phyloP scores from a whole-genome alignment of 2,888 invertebrate species.

The Sphaerophoria taeniata region DNA sequence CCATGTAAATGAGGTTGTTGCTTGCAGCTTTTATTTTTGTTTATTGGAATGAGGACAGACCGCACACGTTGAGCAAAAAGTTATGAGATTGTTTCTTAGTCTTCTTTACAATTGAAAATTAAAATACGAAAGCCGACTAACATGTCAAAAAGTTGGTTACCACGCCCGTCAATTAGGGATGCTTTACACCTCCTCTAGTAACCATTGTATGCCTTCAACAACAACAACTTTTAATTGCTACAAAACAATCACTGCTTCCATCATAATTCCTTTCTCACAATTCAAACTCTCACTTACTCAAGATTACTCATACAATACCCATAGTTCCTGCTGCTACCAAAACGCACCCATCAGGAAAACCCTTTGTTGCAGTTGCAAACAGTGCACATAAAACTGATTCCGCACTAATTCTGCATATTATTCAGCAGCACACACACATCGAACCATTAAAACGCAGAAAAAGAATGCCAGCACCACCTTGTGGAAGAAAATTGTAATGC shows the following conservation, averaged over 20 bases:
- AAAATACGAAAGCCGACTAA: neutral
- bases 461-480: neutral
- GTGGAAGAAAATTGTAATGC: slow-evolving; percentile 27
- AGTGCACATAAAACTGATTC: slow-evolving; percentile 13
- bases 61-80: slow-evolving; percentile 41
- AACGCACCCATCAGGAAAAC: slow-evolving; percentile 16
- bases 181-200: neutral
- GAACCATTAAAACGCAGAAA: slow-evolving; percentile 3
- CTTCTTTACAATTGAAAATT: neutral
- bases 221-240: neutral
- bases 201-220: neutral
- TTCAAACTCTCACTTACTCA: neutral
- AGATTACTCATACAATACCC: slow-evolving; percentile 17
- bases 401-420: slow-evolving; percentile 48
- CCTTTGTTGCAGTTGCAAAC: slow-evolving; percentile 29
- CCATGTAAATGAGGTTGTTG: slow-evolving; percentile 54
- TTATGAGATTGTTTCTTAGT: neutral
- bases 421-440: slow-evolving; percentile 54
- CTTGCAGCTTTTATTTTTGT: neutral
- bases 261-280: slow-evolving; percentile 16
- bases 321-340: neutral
- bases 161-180: slow-evolving; percentile 19
- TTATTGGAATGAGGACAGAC: slow-evolving; percentile 47
- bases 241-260: slow-evolving; percentile 12
- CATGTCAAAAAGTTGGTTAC: neutral